Conservation (phyloP, 2,888 invertebrate genomes). For the Alviniconcha strummeri region DNA sequence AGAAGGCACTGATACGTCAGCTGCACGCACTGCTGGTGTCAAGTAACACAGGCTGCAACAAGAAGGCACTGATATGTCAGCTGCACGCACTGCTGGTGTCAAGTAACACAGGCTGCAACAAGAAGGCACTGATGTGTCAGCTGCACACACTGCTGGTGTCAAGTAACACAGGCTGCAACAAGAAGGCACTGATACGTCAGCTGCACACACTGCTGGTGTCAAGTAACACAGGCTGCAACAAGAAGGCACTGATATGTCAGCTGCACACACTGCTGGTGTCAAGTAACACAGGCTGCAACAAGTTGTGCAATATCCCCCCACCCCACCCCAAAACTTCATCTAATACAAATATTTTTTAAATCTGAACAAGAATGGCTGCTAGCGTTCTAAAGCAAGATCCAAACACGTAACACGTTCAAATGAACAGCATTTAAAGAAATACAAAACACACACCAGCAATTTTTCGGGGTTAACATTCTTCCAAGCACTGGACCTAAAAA, state of each 20-base stretch:
- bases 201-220: constrained; percentile 98
- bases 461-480: too few relatives aligned
- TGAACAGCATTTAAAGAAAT: too few relatives aligned
- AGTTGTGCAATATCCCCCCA: neutral
- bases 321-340: too few relatives aligned
- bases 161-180: constrained; percentile 88
- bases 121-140: too few relatives aligned
- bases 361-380: too few relatives aligned
- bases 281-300: constrained; percentile 88
- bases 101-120: constrained; percentile 88
- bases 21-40: constrained; percentile 92
- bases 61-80: neutral
- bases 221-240: constrained; percentile 88
- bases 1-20: neutral
- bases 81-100: constrained; percentile 92
- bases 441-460: too few relatives aligned
- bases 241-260: too few relatives aligned
- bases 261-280: constrained; percentile 99
- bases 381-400: too few relatives aligned
- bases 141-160: constrained; percentile 98
- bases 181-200: too few relatives aligned
- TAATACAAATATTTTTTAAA: too few relatives aligned
- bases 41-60: constrained; percentile 88
- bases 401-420: too few relatives aligned
- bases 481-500: too few relatives aligned